Conservation (phyloP, 2,113 vertebrate species). For the Menidia beryllina region DNA sequence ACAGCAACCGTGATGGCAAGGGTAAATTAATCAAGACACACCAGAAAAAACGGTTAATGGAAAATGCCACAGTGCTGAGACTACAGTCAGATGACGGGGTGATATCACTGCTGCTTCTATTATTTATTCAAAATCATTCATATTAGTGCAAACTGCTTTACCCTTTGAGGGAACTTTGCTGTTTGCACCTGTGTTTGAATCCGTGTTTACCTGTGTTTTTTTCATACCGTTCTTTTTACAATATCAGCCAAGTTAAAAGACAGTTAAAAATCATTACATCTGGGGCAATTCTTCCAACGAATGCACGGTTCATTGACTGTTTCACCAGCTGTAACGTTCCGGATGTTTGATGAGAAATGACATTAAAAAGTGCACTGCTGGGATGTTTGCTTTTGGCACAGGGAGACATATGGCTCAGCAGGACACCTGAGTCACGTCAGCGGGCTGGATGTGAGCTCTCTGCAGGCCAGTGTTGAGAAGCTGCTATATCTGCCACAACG, state of each 20-base stretch:
- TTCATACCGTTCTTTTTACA: too few relatives aligned
- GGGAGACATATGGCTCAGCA: constrained; percentile 20
- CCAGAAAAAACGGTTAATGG: constrained; percentile 4
- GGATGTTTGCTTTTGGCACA: constrained; percentile 12
- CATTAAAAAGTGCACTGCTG: constrained; percentile 40
- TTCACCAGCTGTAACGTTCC: not conserved
- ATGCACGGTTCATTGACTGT: constrained; percentile 16
- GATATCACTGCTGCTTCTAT: not conserved
- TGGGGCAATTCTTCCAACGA: not conserved
- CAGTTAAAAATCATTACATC: not conserved
- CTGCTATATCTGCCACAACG: constrained; percentile 32
- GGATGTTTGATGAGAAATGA: constrained; percentile 32
- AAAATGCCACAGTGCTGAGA: not conserved
- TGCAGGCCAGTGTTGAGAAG: constrained; percentile 20
- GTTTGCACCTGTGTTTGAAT: not conserved
- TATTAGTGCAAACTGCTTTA: not conserved
- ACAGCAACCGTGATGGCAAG: constrained; percentile 6
- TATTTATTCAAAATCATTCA: constrained; percentile 20
- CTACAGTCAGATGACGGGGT: constrained; percentile 19
- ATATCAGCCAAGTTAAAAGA: not conserved
- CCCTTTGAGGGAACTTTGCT: not conserved
- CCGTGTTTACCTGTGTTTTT: not conserved
- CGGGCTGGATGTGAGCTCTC: constrained; percentile 16
- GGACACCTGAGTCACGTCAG: constrained; percentile 54
- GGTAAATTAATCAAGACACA: not conserved